Evolutionary conservation across 2,113 vertebrate genomes (phyloP), one percentile per base, ranked within the genome.

Genomic region (Seriola quinqueradiata): DNA sequence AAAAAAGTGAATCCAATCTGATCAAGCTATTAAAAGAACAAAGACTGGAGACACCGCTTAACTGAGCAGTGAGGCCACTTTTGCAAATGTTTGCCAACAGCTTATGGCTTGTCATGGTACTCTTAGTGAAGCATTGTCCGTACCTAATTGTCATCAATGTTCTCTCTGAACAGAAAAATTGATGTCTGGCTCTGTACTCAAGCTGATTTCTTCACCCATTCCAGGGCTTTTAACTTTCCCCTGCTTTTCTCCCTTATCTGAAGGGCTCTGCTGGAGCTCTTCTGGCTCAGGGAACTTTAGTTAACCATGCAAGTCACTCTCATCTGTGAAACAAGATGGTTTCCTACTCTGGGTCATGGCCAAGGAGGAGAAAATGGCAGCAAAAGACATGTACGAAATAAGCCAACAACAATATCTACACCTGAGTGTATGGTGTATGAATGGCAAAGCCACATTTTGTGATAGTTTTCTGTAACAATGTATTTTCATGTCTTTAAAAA

Each of bases 21-120:
- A 90, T 92, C 75, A 88, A 82, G 88, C 91, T 90, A 91, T 93
- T 92, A 90, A 94, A 93, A 92, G 82, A 89, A 89, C 82, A 87
- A 79, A 82, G 63, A 85, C 77, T 60, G 46, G 71, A 78, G 70
- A 76, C 71, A 9, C 42, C 55, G 70, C 75, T 81, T 76, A 79
- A 83, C 70, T 36, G 70, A 80, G 64, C 75, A 64, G 68, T 2
- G 10, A 85, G 57, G 60, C 84, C 77, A 67, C 78, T 84, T 65
- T 23, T 74, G 70, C 54, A 70, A 88, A 80, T 87, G 82, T 88
- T 85, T 83, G 70, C 58, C 75, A 81, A 86, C 83, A 77, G 80
- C 79, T 85, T 77, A 68, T 46, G 58, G 80, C 63, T 71, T 84
- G 67, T 71, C 59, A 81, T 44, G 70, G 77, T 17, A 59, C 66